Percentiles rank a stretch among this genome's conserved stretches.
Evolutionary conservation across 2,888 invertebrate genomes (phyloP).

Genomic region (Leptodirus hochenwartii): DNA sequence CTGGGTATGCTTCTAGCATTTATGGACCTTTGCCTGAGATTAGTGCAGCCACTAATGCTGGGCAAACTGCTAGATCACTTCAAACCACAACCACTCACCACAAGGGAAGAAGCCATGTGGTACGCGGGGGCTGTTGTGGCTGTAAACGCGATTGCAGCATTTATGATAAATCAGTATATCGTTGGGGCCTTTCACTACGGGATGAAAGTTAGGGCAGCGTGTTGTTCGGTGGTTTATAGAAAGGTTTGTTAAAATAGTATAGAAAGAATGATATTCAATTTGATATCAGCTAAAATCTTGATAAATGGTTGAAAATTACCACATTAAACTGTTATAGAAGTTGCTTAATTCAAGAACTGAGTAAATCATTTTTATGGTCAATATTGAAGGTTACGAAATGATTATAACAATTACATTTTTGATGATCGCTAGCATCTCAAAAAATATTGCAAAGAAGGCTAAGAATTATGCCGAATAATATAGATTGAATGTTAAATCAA

Average conservation of each 20-base stretch:
- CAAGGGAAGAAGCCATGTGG: conserved; percentile 39
- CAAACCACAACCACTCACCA: conserved; percentile 30
- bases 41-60: conserved; percentile 46
- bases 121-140: conserved; percentile 40
- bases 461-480: too few species aligned
- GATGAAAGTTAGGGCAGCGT: conserved; percentile 63
- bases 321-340: too few species aligned
- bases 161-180: conserved; percentile 46
- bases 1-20: conserved; percentile 43
- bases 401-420: too few species aligned
- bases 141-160: conserved; percentile 34
- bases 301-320: too few species aligned
- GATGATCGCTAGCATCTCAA: too few species aligned
- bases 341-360: too few species aligned
- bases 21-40: conserved; percentile 37
- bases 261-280: too few species aligned
- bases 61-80: conserved; percentile 49
- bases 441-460: too few species aligned
- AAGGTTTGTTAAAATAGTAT: conserved; percentile 39
- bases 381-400: too few species aligned
- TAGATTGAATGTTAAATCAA: too few species aligned
- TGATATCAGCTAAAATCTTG: too few species aligned
- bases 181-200: conserved; percentile 57
- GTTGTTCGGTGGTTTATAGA: conserved; percentile 67
- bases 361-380: too few species aligned